phyloP scores from a whole-genome alignment of 1,140 invertebrate genomes.

The Hydropsyche tenuis region DNA sequence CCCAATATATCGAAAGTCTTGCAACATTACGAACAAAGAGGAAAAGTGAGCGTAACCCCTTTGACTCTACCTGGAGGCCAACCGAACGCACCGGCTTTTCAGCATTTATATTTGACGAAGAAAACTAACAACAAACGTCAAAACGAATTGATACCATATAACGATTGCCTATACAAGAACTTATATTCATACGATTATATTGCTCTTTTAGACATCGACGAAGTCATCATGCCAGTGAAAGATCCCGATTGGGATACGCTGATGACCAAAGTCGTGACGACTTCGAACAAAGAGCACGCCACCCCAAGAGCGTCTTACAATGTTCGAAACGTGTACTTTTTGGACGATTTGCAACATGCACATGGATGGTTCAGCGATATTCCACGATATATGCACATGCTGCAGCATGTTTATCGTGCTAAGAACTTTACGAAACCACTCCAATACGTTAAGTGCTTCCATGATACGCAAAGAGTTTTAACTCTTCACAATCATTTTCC shows the following conservation, averaged over 20 bases:
- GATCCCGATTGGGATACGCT: slow-evolving; percentile 79
- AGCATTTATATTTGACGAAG: slow-evolving; percentile 88
- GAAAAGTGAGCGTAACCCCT: slow-evolving; percentile 83
- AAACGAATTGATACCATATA: slow-evolving; percentile 96
- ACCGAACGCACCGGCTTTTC: slow-evolving; percentile 86
- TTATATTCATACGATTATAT: slow-evolving; percentile 91
- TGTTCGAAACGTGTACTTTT: slow-evolving; percentile 92
- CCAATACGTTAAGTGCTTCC: slow-evolving; percentile 94
- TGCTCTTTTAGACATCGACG: slow-evolving; percentile 90
- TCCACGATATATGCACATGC: slow-evolving; percentile 91
- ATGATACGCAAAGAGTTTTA: slow-evolving; percentile 87
- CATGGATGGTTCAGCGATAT: slow-evolving; percentile 84
- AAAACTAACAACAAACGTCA: slow-evolving; percentile 91
- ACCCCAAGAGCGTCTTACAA: slow-evolving; percentile 82
- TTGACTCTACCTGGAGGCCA: slow-evolving; percentile 89
- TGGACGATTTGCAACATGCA: slow-evolving; percentile 85
- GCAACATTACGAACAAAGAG: slow-evolving; percentile 77
- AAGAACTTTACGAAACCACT: slow-evolving; percentile 93
- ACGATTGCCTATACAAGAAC: slow-evolving; percentile 95
- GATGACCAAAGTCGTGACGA: slow-evolving; percentile 76
- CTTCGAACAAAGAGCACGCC: slow-evolving; percentile 77
- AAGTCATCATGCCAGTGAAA: slow-evolving; percentile 91
- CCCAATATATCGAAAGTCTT: slow-evolving; percentile 90
- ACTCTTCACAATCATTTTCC: slow-evolving; percentile 94
- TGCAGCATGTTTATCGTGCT: slow-evolving; percentile 90